Evolutionary conservation across 2,888 invertebrate genomes (phyloP).

Genomic region (Cartodere bifasciata): DNA sequence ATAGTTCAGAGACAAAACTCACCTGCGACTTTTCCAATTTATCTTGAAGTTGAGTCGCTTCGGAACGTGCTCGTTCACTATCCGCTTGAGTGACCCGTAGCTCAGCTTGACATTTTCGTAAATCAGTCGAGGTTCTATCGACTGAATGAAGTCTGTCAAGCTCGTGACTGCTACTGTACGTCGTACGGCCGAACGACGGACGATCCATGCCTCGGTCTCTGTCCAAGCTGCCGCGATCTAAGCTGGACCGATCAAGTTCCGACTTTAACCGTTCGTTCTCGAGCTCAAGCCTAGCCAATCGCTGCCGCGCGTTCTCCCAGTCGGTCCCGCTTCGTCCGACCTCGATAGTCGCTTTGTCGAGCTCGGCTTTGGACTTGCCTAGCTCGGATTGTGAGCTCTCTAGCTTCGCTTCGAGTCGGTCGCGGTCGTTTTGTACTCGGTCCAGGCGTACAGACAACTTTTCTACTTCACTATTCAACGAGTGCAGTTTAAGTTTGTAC

Average conservation of each 20-base stretch:
- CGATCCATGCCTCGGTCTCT: conserved; percentile 30
- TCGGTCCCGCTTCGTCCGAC: conserved; percentile 81
- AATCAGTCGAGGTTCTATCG: conserved; percentile 72
- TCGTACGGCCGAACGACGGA: conserved; percentile 70
- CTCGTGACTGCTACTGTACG: conserved; percentile 57
- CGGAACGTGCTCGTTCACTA: conserved; percentile 72
- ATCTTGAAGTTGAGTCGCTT: conserved; percentile 76
- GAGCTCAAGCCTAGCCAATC: conserved; percentile 71
- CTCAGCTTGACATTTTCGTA: conserved; percentile 80
- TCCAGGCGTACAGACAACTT: conserved; percentile 78
- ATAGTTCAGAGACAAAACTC: neutral
- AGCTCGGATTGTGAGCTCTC: conserved; percentile 88
- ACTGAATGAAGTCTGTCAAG: conserved; percentile 72
- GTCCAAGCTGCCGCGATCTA: conserved; percentile 12
- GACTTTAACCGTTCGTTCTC: conserved; percentile 83
- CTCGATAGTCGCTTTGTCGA: conserved; percentile 84
- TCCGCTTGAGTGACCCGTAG: conserved; percentile 84
- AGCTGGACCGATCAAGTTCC: conserved; percentile 49
- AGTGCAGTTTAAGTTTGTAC: conserved; percentile 86
- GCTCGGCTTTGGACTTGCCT: conserved; percentile 86
- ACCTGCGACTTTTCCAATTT: conserved; percentile 82
- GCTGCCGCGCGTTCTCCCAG: conserved; percentile 76
- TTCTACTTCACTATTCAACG: conserved; percentile 83
- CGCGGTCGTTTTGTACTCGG: conserved; percentile 80
- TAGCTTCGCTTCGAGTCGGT: conserved; percentile 78